Evolutionary conservation across 2,888 invertebrate species (phyloP), one percentile per base, ranked within the genome.

Genomic region (Drosophila setosimentum): DNA sequence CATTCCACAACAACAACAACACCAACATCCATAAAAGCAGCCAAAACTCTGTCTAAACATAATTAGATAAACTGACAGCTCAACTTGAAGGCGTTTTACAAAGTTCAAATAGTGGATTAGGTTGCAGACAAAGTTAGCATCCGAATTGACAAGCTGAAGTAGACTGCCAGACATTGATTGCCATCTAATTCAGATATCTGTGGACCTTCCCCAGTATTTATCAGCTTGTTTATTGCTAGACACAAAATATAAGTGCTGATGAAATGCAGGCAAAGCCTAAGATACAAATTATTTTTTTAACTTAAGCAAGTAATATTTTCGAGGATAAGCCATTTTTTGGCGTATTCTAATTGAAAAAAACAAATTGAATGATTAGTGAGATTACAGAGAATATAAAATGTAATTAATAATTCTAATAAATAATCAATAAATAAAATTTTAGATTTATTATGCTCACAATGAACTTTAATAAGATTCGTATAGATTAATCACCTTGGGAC

Each of bases 1-100:
- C 21, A 55, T 33, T 33, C 16, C 33, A 21, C n/a, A 8, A 24
- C 35, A 42, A 42, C 27, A 29, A 54, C 29, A 37, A 27, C n/a
- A n/a, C 51, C 2, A 2, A 18, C 27, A 45, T 16, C 8, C 27
- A 35, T 5, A 7, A 48, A 7, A 6, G 7, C 59, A 33, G 53
- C 4, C 37, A 35, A 24, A 45, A 16, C 45, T 21, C 7, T 4
- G n/a, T 7, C 18, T 7, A 35, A 55, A 27, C 11, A 27, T 33
- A 71, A 73, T 63, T 57, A 45, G 37, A 51, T 49, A 50, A 55
- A 21, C 55, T 70, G 63, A 45, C 35, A 57, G 49, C 21, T 30
- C 16, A 45, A 35, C 37, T 32, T 21, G 21, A 29, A 29, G 48
- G 30, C 48, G 54, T 30, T 33, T 42, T 45, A 18, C 18, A 30